A percentile compares a stretch with the other conserved stretches of the same genome.
Evolutionary conservation across 2,797 vertebrate species (phyloP).

Genomic region (Tinamus major): DNA sequence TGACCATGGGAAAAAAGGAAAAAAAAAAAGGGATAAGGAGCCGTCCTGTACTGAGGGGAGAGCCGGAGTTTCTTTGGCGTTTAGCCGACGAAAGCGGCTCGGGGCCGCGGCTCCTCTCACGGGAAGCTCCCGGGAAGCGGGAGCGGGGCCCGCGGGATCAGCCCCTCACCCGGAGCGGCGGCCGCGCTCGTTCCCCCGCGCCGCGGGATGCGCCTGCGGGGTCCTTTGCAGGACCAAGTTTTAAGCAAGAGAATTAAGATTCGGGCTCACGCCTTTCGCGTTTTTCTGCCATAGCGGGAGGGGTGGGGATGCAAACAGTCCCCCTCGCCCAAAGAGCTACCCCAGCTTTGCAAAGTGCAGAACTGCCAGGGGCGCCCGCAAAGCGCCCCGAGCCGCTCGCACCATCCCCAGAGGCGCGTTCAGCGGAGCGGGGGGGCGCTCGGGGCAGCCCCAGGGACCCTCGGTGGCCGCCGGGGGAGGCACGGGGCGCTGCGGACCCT

Average conservation of each 20-base stretch:
- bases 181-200: fast-evolving
- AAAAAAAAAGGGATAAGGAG: neutral
- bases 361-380: neutral
- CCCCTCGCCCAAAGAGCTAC: neutral
- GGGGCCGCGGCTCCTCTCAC: neutral
- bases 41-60: neutral
- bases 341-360: fast-evolving
- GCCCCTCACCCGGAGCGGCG: neutral
- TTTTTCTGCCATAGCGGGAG: fast-evolving
- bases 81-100: neutral
- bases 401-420: neutral
- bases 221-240: neutral
- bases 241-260: neutral
- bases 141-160: neutral
- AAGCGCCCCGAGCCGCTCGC: neutral
- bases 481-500: too few species aligned
- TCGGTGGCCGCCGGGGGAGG: too few species aligned
- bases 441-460: neutral
- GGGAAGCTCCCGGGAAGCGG: neutral
- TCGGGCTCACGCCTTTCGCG: neutral
- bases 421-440: neutral
- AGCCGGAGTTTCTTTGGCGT: neutral
- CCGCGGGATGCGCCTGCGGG: neutral
- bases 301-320: neutral
- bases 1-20: fast-evolving